A percentile compares a stretch with the other conserved stretches of the same genome.
Evolutionary conservation across 2,888 invertebrate species (phyloP).

Genomic region (Loripinus fragilis): DNA sequence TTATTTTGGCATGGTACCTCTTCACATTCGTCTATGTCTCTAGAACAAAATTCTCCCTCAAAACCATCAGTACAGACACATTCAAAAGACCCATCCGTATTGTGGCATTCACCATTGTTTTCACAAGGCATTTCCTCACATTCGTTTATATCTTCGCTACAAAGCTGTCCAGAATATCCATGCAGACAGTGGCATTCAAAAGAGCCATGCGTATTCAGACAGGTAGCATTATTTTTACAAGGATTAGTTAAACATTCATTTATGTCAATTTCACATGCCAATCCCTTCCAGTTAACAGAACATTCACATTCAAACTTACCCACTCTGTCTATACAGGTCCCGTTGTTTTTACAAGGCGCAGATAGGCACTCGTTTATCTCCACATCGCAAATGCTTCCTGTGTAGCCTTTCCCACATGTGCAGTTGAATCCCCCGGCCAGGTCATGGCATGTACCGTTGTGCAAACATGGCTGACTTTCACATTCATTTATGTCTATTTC

Average conservation of each 20-base stretch:
- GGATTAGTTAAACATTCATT: constrained; percentile 35
- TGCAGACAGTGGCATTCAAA: constrained; percentile 30
- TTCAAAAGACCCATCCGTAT: constrained; percentile 51
- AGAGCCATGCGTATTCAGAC: constrained; percentile 32
- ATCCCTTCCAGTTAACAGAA: constrained; percentile 50
- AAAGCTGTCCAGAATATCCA: constrained; percentile 29
- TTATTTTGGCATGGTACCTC: constrained; percentile 31
- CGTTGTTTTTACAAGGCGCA: constrained; percentile 60
- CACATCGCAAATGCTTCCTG: constrained; percentile 55
- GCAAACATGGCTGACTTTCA: constrained; percentile 45
- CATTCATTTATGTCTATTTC: constrained; percentile 60
- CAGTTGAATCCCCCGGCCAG: constrained; percentile 50
- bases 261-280: constrained; percentile 31
- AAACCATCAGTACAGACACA: constrained; percentile 62
- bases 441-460: constrained; percentile 59
- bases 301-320: constrained; percentile 62
- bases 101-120: constrained; percentile 60
- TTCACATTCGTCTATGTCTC: constrained; percentile 45
- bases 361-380: constrained; percentile 61
- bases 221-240: constrained; percentile 29
- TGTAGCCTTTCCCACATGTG: constrained; percentile 54
- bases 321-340: constrained; percentile 54
- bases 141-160: constrained; percentile 59
- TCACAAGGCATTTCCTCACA: constrained; percentile 57
- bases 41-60: constrained; percentile 43